Conservation (phyloP, 2,113 vertebrate species). For the Sander lucioperca region DNA sequence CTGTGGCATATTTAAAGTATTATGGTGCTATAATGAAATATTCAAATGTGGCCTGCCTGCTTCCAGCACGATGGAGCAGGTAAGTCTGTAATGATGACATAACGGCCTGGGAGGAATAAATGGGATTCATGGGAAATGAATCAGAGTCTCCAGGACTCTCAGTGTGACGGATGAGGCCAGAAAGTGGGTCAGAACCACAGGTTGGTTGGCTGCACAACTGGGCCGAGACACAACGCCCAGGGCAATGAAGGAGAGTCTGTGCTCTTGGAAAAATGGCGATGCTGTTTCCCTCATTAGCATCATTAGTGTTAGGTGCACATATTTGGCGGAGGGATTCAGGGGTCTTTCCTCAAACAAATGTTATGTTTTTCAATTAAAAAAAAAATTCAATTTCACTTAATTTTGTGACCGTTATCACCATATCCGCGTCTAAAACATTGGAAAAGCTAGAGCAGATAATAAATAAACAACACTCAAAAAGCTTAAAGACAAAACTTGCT, state of each 20-base stretch:
- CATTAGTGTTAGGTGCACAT: background rate
- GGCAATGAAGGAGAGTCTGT: constrained; percentile 32
- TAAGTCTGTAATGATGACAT: constrained; percentile 68
- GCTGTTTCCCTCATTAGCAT: constrained; percentile 25
- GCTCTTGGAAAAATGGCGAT: constrained; percentile 18
- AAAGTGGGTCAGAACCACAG: constrained; percentile 77
- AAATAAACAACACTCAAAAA: no score
- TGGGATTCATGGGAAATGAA: constrained; percentile 62
- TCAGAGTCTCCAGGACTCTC: constrained; percentile 47
- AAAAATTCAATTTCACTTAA: no score
- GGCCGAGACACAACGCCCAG: constrained; percentile 36
- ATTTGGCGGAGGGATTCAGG: no score
- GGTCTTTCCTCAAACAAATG: no score
- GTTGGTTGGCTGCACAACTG: constrained; percentile 65
- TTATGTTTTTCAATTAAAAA: no score
- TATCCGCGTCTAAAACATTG: no score
- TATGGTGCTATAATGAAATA: constrained; percentile 79
- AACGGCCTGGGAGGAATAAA: constrained; percentile 58
- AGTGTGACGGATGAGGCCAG: constrained; percentile 65
- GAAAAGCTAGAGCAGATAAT: no score
- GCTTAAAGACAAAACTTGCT: no score
- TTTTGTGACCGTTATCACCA: no score
- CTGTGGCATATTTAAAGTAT: constrained; percentile 66
- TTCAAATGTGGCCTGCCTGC: constrained; percentile 59
- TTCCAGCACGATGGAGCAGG: constrained; percentile 44